Evolutionary conservation across 2,888 invertebrate species (phyloP).

Genomic region (Ctena decussata): DNA sequence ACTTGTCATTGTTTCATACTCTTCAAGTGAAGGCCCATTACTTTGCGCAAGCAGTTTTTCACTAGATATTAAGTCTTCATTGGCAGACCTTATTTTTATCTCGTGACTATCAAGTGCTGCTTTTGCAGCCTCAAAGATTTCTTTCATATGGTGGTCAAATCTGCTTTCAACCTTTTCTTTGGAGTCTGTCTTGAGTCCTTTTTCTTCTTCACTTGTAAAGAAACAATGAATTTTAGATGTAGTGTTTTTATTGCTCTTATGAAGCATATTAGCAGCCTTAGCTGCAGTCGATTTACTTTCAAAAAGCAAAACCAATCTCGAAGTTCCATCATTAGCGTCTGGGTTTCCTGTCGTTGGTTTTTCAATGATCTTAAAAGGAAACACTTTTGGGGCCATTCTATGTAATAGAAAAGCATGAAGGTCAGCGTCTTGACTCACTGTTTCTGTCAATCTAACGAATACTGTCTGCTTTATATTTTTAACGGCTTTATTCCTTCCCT

Average conservation of each 20-base stretch:
- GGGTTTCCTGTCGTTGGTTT: neutral
- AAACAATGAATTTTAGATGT: constrained; percentile 35
- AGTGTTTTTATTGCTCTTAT: constrained; percentile 41
- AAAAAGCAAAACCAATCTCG: constrained; percentile 14
- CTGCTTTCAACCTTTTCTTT: neutral
- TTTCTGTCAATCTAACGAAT: neutral
- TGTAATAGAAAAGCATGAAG: neutral
- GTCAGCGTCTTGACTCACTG: neutral
- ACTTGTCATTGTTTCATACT: constrained; percentile 39
- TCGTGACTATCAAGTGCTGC: constrained; percentile 24
- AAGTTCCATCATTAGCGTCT: neutral
- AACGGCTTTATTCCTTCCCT: neutral
- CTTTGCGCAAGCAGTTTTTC: neutral
- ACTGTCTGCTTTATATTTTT: neutral
- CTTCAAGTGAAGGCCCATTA: constrained; percentile 25
- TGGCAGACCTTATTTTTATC: constrained; percentile 27
- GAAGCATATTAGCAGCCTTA: constrained; percentile 16
- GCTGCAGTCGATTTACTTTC: constrained; percentile 19
- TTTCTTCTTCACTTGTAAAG: constrained; percentile 30
- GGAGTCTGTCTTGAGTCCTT: neutral
- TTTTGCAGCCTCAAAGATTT: constrained; percentile 32
- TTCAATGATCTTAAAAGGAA: neutral
- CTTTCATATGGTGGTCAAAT: neutral
- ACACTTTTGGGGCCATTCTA: neutral
- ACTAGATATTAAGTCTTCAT: neutral